A percentile compares a stretch with the other conserved stretches of the same genome.
Conservation (phyloP, 2,888 invertebrate genomes). For the Dynastes grantii region DNA sequence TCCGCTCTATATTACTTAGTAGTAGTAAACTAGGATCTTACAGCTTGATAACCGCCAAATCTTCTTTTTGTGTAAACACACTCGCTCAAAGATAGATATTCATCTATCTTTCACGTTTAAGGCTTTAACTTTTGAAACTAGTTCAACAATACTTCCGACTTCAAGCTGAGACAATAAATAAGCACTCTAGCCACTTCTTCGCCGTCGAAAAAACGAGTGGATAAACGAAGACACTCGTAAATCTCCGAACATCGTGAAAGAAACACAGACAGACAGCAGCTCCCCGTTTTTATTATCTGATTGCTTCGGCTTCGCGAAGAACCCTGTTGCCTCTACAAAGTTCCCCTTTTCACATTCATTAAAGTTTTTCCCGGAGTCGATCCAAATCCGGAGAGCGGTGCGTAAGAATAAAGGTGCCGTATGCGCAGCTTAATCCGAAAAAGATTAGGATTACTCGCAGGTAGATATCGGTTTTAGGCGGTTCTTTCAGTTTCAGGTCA, state of each 20-base stretch:
- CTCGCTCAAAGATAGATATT: not conserved
- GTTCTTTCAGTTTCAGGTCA: not conserved
- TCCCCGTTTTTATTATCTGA: constrained; percentile 18
- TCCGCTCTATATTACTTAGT: too few species aligned
- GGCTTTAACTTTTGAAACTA: not conserved
- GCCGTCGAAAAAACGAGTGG: constrained; percentile 3
- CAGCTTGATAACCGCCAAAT: too few species aligned
- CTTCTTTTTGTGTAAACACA: too few species aligned
- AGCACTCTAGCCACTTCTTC: constrained; percentile 15
- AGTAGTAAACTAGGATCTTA: too few species aligned
- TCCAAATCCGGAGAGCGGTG: not conserved
- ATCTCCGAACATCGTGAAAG: not conserved
- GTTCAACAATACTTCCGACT: not conserved
- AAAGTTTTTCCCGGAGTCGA: constrained; percentile 1
- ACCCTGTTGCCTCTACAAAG: not conserved
- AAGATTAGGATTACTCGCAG: constrained; percentile 7
- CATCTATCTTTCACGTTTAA: not conserved
- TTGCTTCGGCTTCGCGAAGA: not conserved
- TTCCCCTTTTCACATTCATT: not conserved
- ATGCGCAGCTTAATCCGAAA: constrained; percentile 1
- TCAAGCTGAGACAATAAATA: constrained; percentile 9
- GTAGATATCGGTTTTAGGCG: not conserved
- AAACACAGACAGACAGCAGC: constrained; percentile 6
- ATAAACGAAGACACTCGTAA: constrained; percentile 14
- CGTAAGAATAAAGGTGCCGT: not conserved